Base-by-base conservation (phyloP, 2,797 vertebrate genomes). In the Chaunax sp. region DNA sequence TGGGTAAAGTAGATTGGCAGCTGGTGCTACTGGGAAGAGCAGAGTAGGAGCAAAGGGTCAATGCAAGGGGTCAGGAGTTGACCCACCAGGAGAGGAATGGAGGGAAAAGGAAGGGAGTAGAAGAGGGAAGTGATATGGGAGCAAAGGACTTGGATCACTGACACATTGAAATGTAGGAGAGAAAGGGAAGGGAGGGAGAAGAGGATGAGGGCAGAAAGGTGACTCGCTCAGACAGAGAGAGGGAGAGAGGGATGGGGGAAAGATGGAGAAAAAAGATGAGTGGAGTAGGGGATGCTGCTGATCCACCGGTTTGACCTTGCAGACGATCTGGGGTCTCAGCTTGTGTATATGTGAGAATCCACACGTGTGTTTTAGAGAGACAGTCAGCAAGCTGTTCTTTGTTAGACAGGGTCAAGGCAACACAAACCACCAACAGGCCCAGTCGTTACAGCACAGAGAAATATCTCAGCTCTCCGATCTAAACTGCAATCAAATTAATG, bases 271-370 rank as follows among this genome's bases (percentile, higher is more conserved):
- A 30, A 74, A 64, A 61, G 79, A 83, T 72, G 74, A 78, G 55
- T 13, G 56, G 64, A 75, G 61, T 11, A 37, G 61, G 52, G 68
- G 73, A 66, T 71, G 76, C 65, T 46, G 84, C 74, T 80, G 75
- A 90, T 89, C 87, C 85, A 88, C 84, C 65, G 62, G 78, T 86
- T 85, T 89, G 91, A 90, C 90, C 90, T 90, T 91, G 80, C 58
- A 86, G 77, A 85, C 77, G 70, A 70, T 69, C 68, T 80, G 72
- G 35, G 46, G 75, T 72, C 58, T 68, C 56, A 55, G 49, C 30
- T 57, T 5, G 28, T 52, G 51, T 54, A 26, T 64, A 38, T 52
- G 37, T 12, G 16, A 30, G 72, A 15, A 37, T 41, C 3, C 25
- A 30, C 61, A 35, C 14, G n/a, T 30, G 47, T 25, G 46, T 26